Evolutionary conservation across 2,797 vertebrate genomes (phyloP).

Genomic region (Urosaurus nigricauda): DNA sequence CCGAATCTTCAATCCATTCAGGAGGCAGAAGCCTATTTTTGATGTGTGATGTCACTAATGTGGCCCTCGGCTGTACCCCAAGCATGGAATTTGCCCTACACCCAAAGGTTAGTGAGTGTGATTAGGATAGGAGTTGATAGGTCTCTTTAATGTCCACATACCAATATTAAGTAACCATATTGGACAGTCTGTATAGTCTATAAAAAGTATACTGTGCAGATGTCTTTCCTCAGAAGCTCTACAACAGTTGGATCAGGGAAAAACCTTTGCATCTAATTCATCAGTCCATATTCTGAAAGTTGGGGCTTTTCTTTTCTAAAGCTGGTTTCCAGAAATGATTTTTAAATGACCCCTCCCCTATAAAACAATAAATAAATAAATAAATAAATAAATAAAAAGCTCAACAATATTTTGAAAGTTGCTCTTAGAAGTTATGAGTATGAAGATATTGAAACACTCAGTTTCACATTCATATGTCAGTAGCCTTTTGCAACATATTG

Average conservation of each 20-base stretch:
- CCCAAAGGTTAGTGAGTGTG: constrained; percentile 45
- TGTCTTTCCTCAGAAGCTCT: neutral
- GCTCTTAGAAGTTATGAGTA: neutral
- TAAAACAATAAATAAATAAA: neutral
- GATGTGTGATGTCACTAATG: constrained; percentile 42
- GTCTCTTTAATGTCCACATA: neutral
- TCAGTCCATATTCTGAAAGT: neutral
- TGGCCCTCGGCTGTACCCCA: constrained; percentile 34
- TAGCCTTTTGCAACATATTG: neutral
- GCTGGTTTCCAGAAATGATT: neutral
- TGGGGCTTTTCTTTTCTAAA: constrained; percentile 14
- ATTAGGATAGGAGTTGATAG: constrained; percentile 32
- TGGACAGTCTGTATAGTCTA: neutral
- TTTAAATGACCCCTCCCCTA: neutral
- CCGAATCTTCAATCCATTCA: constrained; percentile 37
- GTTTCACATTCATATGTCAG: neutral
- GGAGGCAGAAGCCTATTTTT: constrained; percentile 44
- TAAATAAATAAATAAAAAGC: neutral
- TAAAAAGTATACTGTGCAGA: neutral
- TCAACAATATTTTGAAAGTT: neutral
- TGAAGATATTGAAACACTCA: neutral
- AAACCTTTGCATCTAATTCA: constrained; percentile 14
- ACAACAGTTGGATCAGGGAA: neutral
- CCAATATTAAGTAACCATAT: neutral
- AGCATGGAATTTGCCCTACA: constrained; percentile 45